A percentile compares a stretch with the other conserved stretches of the same genome.
Conservation (phyloP, 2,888 invertebrate genomes). For the Plebejus anna region DNA sequence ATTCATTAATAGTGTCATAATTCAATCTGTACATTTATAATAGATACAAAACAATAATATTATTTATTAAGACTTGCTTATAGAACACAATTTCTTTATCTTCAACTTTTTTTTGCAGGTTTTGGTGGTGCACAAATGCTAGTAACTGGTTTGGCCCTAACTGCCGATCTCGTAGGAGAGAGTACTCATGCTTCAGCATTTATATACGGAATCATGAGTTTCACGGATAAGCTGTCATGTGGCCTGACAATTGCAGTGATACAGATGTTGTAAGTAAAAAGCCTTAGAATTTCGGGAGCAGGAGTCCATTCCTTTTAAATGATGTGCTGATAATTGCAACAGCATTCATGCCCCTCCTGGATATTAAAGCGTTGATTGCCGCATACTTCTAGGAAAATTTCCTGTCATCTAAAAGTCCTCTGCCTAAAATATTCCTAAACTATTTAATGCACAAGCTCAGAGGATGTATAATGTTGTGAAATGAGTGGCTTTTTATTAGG, state of each 20-base stretch:
- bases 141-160: constrained; percentile 91
- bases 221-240: constrained; percentile 93
- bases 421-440: too few relatives aligned
- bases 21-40: neutral
- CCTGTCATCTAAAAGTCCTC: too few relatives aligned
- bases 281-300: too few relatives aligned
- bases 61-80: neutral
- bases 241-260: constrained; percentile 91
- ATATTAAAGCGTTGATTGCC: too few relatives aligned
- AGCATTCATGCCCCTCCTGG: too few relatives aligned
- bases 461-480: too few relatives aligned
- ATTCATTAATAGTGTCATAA: neutral
- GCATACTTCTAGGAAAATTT: too few relatives aligned
- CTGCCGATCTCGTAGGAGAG: constrained; percentile 91
- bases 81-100: neutral
- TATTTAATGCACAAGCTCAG: too few relatives aligned
- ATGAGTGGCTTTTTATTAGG: too few relatives aligned
- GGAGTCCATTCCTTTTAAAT: too few relatives aligned
- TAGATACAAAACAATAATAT: neutral
- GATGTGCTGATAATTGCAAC: too few relatives aligned
- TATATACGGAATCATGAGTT: constrained; percentile 96
- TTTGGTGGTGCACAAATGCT: constrained; percentile 90
- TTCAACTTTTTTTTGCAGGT: constrained; percentile 66
- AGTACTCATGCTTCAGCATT: constrained; percentile 93
- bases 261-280: constrained; percentile 83